Conservation (phyloP, 2,888 invertebrate genomes). For the Ochropleura plecta region DNA sequence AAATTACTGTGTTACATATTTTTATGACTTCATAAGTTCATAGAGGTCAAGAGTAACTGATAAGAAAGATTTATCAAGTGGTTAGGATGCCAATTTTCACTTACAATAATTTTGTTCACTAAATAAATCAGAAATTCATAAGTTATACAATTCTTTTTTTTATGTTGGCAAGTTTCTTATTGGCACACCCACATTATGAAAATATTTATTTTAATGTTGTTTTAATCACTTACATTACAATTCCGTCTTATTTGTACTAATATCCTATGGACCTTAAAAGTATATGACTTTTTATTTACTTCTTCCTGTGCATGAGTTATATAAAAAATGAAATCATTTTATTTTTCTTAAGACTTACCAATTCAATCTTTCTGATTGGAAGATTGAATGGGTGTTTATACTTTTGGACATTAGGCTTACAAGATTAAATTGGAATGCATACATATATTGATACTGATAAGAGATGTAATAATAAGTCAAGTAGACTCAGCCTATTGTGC, state of each 20-base stretch:
- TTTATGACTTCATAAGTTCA: constrained; percentile 32
- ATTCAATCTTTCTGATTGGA: neutral
- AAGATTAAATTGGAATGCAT: neutral
- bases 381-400: neutral
- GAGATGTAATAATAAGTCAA: neutral
- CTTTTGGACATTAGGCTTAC: neutral
- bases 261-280: too few species aligned
- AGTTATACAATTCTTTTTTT: neutral
- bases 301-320: too few species aligned
- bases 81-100: neutral
- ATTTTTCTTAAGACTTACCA: too few species aligned
- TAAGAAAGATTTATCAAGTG: constrained; percentile 26
- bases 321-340: too few species aligned
- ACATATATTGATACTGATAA: too few species aligned
- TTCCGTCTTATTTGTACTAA: too few species aligned
- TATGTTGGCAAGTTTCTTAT: too few species aligned
- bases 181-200: too few species aligned
- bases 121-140: neutral
- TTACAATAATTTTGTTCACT: constrained; percentile 1
- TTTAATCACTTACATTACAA: too few species aligned
- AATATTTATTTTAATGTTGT: too few species aligned
- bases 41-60: constrained; percentile 31
- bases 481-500: too few species aligned
- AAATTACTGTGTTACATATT: constrained; percentile 11
- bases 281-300: too few species aligned